phyloP scores from a whole-genome alignment of 2,113 vertebrate species.

The Sula dactylatra region DNA sequence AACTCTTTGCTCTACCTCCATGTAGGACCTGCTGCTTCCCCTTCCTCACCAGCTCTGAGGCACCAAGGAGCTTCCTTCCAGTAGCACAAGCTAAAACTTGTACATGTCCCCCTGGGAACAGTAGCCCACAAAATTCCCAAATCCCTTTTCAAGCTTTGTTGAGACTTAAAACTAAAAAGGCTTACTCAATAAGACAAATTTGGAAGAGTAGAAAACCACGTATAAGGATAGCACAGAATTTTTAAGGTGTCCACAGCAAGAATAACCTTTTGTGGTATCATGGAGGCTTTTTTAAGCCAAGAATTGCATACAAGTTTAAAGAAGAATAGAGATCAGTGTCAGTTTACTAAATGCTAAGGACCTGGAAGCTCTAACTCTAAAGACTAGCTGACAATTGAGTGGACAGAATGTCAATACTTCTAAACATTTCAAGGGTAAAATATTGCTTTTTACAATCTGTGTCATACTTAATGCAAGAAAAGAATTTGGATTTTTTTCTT shows the following conservation, averaged over 20 bases:
- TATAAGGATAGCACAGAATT: background rate
- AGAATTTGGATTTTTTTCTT: slow-evolving; percentile 86
- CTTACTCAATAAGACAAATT: background rate
- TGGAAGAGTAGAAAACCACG: background rate
- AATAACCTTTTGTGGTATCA: slow-evolving; percentile 23
- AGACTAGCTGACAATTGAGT: slow-evolving; percentile 74
- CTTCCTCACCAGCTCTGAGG: background rate
- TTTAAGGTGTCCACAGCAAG: slow-evolving; percentile 5
- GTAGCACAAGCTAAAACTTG: background rate
- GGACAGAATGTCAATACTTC: slow-evolving; percentile 82
- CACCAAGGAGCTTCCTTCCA: background rate
- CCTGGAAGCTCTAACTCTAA: slow-evolving; percentile 68
- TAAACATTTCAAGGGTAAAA: slow-evolving; percentile 90
- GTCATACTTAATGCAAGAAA: slow-evolving; percentile 91
- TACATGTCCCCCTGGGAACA: accelerated
- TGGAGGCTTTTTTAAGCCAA: slow-evolving; percentile 23
- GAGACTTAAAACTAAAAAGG: background rate
- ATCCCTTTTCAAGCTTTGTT: background rate
- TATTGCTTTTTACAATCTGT: slow-evolving; percentile 87
- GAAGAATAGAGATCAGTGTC: slow-evolving; percentile 75
- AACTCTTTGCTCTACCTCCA: background rate
- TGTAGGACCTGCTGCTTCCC: background rate
- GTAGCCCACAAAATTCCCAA: background rate
- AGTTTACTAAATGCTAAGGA: slow-evolving; percentile 75
- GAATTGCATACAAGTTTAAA: slow-evolving; percentile 56